phyloP scores from a whole-genome alignment of 1,140 invertebrate species.

The Zaprionus gabonicus region DNA sequence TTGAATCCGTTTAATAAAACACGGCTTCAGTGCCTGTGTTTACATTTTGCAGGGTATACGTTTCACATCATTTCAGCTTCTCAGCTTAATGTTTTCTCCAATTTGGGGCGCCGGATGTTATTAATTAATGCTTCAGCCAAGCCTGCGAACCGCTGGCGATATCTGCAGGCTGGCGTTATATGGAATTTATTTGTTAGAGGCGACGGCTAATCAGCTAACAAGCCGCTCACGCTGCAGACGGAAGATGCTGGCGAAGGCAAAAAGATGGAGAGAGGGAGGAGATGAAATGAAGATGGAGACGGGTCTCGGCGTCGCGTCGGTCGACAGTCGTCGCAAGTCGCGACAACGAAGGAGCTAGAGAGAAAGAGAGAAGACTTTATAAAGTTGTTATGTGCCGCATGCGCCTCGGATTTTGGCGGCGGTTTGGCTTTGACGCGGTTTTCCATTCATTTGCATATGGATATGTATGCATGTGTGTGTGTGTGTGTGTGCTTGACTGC shows the following conservation, averaged over 20 bases:
- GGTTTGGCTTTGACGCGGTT: slow-evolving; percentile 78
- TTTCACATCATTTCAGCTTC: not conserved
- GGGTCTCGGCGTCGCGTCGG: not conserved
- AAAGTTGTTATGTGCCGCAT: slow-evolving; percentile 73
- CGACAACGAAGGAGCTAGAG: not conserved
- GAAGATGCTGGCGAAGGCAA: slow-evolving; percentile 2
- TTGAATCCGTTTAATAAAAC: not conserved
- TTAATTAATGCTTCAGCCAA: slow-evolving; percentile 77
- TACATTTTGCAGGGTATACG: slow-evolving; percentile 1
- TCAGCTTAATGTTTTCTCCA: slow-evolving; percentile 27
- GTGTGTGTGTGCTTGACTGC: slow-evolving; percentile 10
- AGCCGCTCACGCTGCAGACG: slow-evolving; percentile 72
- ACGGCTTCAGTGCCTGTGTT: not conserved
- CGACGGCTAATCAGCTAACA: slow-evolving; percentile 77
- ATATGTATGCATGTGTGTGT: not conserved
- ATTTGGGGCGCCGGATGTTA: slow-evolving; percentile 78
- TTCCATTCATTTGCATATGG: slow-evolving; percentile 79
- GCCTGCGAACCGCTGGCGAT: slow-evolving; percentile 36
- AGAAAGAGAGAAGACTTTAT: slow-evolving; percentile 48
- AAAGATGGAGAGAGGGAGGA: slow-evolving; percentile 29
- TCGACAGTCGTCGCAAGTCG: slow-evolving; percentile 1
- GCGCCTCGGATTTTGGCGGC: slow-evolving; percentile 67
- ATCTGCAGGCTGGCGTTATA: slow-evolving; percentile 69
- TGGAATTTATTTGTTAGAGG: slow-evolving; percentile 80
- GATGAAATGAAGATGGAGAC: slow-evolving; percentile 13